Percentiles rank a stretch among this genome's conserved stretches.
Evolutionary conservation across 2,113 vertebrate species (phyloP).

Genomic region (Andinoacara biseriatus): DNA sequence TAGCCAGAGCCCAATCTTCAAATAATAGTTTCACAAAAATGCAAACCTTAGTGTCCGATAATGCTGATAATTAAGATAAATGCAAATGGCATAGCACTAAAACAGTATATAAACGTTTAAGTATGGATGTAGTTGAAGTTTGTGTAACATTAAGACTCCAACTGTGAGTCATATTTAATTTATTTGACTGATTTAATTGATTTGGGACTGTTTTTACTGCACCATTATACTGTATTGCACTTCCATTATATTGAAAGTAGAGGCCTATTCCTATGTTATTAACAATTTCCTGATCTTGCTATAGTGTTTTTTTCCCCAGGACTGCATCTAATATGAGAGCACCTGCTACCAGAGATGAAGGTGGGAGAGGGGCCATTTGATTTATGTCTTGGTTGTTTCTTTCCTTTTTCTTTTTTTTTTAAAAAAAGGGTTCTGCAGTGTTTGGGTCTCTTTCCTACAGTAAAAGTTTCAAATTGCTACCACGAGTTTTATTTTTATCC

Average conservation of each 20-base stretch:
- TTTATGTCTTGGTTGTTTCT: slow-evolving; percentile 41
- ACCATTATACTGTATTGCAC: not conserved
- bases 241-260: slow-evolving; percentile 1
- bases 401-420: too few species aligned
- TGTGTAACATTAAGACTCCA: not conserved
- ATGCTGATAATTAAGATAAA: not conserved
- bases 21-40: not conserved
- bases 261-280: not conserved
- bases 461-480: slow-evolving; percentile 34
- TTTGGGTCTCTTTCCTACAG: slow-evolving; percentile 13
- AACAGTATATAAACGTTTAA: not conserved
- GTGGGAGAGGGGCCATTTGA: slow-evolving; percentile 33
- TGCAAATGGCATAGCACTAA: not conserved
- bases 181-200: not conserved
- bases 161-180: not conserved
- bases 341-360: slow-evolving; percentile 24
- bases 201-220: not conserved
- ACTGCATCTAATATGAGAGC: slow-evolving; percentile 30
- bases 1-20: not conserved
- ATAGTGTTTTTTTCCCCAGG: not conserved
- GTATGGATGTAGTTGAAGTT: not conserved
- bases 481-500: slow-evolving; percentile 21
- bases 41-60: not conserved
- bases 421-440: slow-evolving; percentile 21
- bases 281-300: slow-evolving; percentile 7